These are phyloP conservation scores for Cryptoleucopteryx plumbea DNA, from an alignment of 2,113 vertebrate species.

Conservation along the genomic window DNA sequence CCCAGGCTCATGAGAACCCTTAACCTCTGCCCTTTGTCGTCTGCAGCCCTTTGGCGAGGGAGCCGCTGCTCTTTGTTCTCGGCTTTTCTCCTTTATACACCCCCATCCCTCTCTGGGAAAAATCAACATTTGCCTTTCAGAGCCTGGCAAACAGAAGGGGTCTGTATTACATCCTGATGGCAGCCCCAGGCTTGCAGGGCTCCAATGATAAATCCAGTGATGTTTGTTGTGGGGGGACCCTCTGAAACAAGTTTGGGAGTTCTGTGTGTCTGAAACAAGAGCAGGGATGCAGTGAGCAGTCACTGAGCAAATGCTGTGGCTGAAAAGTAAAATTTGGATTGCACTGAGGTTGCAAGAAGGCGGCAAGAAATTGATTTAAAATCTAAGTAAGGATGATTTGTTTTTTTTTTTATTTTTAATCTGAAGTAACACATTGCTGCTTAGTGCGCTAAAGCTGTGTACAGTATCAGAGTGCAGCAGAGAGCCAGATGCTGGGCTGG, in stretches of 20 bases:
- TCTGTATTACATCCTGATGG: slow-evolving; percentile 47
- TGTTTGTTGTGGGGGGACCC: not conserved
- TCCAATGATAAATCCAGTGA: not conserved
- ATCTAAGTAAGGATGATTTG: not conserved
- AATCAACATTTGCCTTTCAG: slow-evolving; percentile 63
- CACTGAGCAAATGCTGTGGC: not conserved
- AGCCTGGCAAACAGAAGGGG: slow-evolving; percentile 28
- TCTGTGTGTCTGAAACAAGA: not conserved
- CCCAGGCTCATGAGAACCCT: not conserved
- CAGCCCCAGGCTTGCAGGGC: slow-evolving; percentile 2
- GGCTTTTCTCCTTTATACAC: not conserved
- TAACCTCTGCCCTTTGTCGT: not conserved
- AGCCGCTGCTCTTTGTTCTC: not conserved
- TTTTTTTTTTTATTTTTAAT: not conserved
- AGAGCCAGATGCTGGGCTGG: not conserved
- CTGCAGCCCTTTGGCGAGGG: not conserved
- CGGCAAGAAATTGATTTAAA: not conserved
- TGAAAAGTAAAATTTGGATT: not conserved
- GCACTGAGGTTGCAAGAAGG: not conserved
- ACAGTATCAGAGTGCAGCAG: not conserved
- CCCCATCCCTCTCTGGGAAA: slow-evolving; percentile 44
- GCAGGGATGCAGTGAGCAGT: not conserved
- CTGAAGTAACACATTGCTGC: not conserved
- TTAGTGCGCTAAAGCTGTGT: not conserved
- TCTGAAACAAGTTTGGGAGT: not conserved